Evolutionary conservation across 2,113 vertebrate genomes (phyloP), one percentile per base, ranked within the genome.

Genomic region (Sebastes fasciatus): DNA sequence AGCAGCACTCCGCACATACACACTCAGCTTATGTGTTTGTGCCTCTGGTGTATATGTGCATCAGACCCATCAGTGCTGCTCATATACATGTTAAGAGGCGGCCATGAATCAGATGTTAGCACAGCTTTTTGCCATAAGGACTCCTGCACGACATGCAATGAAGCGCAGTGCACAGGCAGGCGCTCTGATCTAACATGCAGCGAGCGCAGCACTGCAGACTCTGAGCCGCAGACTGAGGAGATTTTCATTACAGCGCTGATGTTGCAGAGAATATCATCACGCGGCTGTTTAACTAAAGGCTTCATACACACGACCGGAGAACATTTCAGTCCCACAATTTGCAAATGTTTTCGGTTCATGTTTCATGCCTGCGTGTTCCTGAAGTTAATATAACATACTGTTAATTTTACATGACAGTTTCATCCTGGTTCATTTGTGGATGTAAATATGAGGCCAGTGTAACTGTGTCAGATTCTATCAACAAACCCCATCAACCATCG

Each of bases 131-230:
- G 79, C 84, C 71, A 46, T 55, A 34, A 81, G 70, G 79, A 65
- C 26, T 77, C 19, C 49, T 70, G 80, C 77, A 61, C 48, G 9
- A 61, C 66, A 21, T 43, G 21, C 34, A 86, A 85, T 78, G 63
- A 80, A 76, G 72, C 51, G 43, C 52, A 70, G 13, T 57, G 79
- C 74, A 81, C 60, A 63, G 8, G 57, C 61, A 55, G 74, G 51
- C 43, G 23, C 72, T 49, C 77, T 58, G 12, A 83, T 77, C 73
- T 66, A 51, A 69, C 65, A 79, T 65, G 65, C 67, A 70, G 73
- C 64, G 57, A 57, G 49, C 81, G 42, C 58, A 62, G 67, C 79
- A 63, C 82, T 83, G 79, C 87, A 88, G 86, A 72, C 34, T 64
- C 14, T 72, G 67, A 88, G 74, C 64, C 19, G 23, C 75, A 71